A percentile compares a stretch with the other conserved stretches of the same genome.
Evolutionary conservation across 2,113 vertebrate genomes (phyloP).

Genomic region (Hylia prasina): DNA sequence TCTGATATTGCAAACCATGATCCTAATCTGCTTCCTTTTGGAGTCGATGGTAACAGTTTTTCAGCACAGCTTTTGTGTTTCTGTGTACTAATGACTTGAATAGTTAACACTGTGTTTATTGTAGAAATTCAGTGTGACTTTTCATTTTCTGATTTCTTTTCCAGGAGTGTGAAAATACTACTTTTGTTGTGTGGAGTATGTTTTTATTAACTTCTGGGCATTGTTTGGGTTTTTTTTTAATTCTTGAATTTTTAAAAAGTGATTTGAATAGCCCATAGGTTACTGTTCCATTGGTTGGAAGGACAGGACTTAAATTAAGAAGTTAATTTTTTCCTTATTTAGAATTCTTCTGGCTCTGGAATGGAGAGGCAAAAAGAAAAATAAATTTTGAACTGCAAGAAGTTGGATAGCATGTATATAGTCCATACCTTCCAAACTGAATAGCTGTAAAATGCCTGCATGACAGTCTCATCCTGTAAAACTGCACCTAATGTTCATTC

Average conservation of each 20-base stretch:
- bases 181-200: background rate
- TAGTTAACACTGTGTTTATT: background rate
- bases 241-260: background rate
- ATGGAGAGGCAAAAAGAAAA: background rate
- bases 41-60: background rate
- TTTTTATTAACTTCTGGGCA: background rate
- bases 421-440: background rate
- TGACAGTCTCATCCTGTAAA: background rate
- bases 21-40: constrained; percentile 6
- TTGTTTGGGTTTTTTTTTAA: background rate
- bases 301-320: background rate
- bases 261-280: background rate
- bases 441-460: background rate
- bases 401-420: background rate
- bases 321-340: background rate
- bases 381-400: background rate
- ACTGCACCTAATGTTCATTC: background rate
- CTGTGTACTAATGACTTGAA: background rate
- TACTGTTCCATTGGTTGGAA: background rate
- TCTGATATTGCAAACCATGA: background rate
- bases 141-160: background rate
- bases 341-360: background rate
- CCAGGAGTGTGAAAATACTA: background rate
- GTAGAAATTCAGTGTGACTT: background rate
- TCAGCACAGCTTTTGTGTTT: background rate